Percentiles rank a stretch among this genome's conserved stretches.
phyloP scores from a whole-genome alignment of 2,113 vertebrate species.

The Sorex fumeus region DNA sequence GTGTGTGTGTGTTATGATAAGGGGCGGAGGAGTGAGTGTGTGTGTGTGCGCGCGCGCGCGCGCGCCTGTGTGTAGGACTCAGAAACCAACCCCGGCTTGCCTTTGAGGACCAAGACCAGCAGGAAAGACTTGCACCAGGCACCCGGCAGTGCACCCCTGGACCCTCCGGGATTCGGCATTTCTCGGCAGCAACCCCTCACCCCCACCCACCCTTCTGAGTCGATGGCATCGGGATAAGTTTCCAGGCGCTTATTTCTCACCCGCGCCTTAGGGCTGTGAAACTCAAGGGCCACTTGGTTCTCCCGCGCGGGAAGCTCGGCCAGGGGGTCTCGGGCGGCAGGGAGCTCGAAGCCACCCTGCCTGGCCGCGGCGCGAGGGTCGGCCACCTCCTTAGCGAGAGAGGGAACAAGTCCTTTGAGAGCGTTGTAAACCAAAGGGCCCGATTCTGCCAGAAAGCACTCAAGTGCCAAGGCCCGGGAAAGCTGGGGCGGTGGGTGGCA shows the following conservation, averaged over 20 bases:
- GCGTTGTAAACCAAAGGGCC: slow-evolving; percentile 48
- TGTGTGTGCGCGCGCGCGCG: not conserved
- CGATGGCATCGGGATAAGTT: slow-evolving; percentile 75
- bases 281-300: slow-evolving; percentile 1
- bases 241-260: slow-evolving; percentile 48
- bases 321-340: not conserved
- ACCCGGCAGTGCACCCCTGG: not conserved
- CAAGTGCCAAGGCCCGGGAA: slow-evolving; percentile 72
- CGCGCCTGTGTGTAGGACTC: slow-evolving; percentile 60
- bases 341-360: not conserved
- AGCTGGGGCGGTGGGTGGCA: slow-evolving; percentile 49
- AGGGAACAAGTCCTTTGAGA: slow-evolving; percentile 25
- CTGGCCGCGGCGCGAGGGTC: not conserved
- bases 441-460: slow-evolving; percentile 64
- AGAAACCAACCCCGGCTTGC: slow-evolving; percentile 60
- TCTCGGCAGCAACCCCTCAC: slow-evolving; percentile 36
- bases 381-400: slow-evolving; percentile 23
- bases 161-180: not conserved
- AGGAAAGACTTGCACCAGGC: slow-evolving; percentile 10
- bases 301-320: not conserved
- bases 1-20: slow-evolving; percentile 23
- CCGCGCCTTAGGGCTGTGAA: slow-evolving; percentile 43
- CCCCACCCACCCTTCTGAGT: slow-evolving; percentile 1
- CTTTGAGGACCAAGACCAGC: slow-evolving; percentile 53
- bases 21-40: not conserved